These are phyloP conservation scores for Notiomystis cincta DNA, from an alignment of 2,113 vertebrate species.

Conservation along the genomic window DNA sequence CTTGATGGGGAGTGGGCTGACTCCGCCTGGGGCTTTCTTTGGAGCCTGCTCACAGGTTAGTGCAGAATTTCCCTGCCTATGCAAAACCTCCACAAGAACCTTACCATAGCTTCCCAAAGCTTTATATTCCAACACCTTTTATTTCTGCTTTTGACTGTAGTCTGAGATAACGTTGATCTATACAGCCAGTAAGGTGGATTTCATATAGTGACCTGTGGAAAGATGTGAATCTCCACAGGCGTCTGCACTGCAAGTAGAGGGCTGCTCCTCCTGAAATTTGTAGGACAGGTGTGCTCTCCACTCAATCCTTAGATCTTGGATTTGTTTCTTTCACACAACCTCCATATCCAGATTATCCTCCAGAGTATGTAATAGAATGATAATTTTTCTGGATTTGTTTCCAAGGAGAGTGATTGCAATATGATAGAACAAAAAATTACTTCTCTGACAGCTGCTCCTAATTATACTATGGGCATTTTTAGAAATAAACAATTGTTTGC, in stretches of 20 bases:
- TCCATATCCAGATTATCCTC: not conserved
- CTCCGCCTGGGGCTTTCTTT: not conserved
- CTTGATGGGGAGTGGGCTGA: not conserved
- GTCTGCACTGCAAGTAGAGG: not conserved
- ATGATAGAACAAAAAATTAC: not conserved
- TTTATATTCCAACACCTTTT: not conserved
- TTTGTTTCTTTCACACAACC: not conserved
- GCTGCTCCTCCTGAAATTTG: not conserved
- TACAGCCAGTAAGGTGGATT: not conserved
- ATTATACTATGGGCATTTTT: not conserved
- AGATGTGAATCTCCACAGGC: not conserved
- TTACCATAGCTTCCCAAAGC: not conserved
- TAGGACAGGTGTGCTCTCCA: not conserved
- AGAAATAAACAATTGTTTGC: not conserved
- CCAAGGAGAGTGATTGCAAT: accelerated
- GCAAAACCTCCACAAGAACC: not conserved
- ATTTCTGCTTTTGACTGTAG: not conserved
- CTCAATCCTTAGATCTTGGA: not conserved
- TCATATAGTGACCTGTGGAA: not conserved
- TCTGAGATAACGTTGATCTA: not conserved
- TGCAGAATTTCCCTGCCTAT: not conserved
- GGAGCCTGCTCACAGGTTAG: not conserved
- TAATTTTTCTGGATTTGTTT: not conserved
- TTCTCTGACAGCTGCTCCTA: not conserved
- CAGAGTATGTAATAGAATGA: accelerated